A percentile compares a stretch with the other conserved stretches of the same genome.
Evolutionary conservation across 2,113 vertebrate genomes (phyloP).

Genomic region (Alosa alosa): DNA sequence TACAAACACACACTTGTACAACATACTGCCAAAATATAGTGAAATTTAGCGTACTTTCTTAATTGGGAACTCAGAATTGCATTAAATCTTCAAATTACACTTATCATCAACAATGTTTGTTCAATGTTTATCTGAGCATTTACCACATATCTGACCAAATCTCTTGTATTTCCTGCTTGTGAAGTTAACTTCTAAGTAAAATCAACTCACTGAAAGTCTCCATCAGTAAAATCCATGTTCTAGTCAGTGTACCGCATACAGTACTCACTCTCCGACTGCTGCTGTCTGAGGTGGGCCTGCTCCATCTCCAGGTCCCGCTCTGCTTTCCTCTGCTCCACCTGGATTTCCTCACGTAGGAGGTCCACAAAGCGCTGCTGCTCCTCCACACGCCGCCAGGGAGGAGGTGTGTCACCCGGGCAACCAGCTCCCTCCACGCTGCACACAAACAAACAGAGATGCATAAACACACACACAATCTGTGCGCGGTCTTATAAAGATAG

Average conservation of each 20-base stretch:
- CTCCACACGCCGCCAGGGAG: constrained; percentile 64
- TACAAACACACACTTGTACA: too few species aligned
- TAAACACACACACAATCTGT: constrained; percentile 29
- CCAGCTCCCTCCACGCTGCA: constrained; percentile 46
- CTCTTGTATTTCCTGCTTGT: background rate
- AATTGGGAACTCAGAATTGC: too few species aligned
- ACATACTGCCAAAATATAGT: too few species aligned
- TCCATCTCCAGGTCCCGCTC: constrained; percentile 80
- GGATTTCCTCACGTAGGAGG: constrained; percentile 78
- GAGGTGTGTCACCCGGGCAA: constrained; percentile 57
- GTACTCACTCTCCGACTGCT: constrained; percentile 79
- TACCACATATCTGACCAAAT: too few species aligned
- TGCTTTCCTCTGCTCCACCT: constrained; percentile 75
- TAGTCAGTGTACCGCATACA: constrained; percentile 24
- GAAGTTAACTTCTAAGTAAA: constrained; percentile 27
- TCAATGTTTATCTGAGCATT: too few species aligned
- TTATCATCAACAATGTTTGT: too few species aligned
- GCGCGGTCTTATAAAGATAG: background rate
- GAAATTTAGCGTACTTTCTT: too few species aligned
- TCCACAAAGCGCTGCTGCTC: constrained; percentile 77
- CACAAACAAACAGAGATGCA: constrained; percentile 42
- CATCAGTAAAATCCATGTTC: background rate
- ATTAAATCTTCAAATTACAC: too few species aligned
- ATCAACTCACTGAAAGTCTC: background rate
- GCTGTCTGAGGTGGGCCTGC: constrained; percentile 73